phyloP scores from a whole-genome alignment of 2,888 invertebrate genomes.

The Patella depressa region DNA sequence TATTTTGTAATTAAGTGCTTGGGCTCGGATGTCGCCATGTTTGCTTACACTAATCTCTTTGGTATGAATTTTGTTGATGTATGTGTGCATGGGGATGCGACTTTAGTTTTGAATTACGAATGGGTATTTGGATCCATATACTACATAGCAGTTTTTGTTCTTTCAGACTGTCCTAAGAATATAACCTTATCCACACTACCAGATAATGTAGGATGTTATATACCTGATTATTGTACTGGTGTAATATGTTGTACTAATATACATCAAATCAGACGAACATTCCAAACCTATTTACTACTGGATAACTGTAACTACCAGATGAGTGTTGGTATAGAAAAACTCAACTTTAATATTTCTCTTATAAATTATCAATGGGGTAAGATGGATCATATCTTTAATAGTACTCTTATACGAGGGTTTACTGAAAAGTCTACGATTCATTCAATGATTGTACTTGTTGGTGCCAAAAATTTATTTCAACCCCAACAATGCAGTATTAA shows the following conservation, averaged over 20 bases:
- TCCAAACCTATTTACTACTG: slow-evolving; percentile 41
- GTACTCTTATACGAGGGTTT: slow-evolving; percentile 19
- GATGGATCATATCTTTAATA: slow-evolving; percentile 21
- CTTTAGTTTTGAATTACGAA: no score
- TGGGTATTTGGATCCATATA: no score
- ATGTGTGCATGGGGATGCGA: no score
- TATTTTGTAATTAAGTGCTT: no score
- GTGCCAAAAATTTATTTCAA: no score
- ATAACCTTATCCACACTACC: slow-evolving; percentile 29
- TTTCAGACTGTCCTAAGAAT: slow-evolving; percentile 27
- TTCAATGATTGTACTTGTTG: no score
- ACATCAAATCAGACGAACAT: slow-evolving; percentile 24
- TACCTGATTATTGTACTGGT: no score
- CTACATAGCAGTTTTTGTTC: not conserved
- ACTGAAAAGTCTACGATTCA: no score
- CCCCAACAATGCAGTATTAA: no score
- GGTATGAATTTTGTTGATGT: no score
- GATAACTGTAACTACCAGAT: slow-evolving; percentile 45
- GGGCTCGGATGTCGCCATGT: no score
- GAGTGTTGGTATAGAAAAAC: slow-evolving; percentile 35
- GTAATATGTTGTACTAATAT: slow-evolving; percentile 15
- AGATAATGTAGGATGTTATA: slow-evolving; percentile 29
- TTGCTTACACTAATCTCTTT: no score
- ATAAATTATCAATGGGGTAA: slow-evolving; percentile 47
- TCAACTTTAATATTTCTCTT: slow-evolving; percentile 28